phyloP scores from a whole-genome alignment of 2,797 vertebrate genomes.

The Parauchenoglanis ngamensis region DNA sequence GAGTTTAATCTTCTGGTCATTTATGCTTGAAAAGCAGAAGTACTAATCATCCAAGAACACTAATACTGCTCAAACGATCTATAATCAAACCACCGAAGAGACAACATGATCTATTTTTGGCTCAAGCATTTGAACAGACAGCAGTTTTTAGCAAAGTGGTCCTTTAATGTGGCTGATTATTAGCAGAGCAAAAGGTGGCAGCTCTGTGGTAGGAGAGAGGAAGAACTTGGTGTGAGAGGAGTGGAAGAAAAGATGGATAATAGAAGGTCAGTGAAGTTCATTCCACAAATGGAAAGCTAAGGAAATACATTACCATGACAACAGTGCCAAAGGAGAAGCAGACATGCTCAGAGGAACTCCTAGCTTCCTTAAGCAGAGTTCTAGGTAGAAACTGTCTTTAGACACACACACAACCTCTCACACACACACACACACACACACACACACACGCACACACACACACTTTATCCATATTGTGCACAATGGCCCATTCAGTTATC shows the following conservation, averaged over 20 bases:
- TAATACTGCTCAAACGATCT: background rate
- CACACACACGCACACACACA: background rate
- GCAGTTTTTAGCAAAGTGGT: background rate
- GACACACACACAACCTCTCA: background rate
- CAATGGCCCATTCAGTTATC: conserved; percentile 31
- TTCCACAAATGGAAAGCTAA: conserved; percentile 56
- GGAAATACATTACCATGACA: conserved; percentile 72
- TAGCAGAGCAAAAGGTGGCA: background rate
- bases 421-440: background rate
- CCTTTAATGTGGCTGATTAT: background rate
- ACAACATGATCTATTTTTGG: background rate
- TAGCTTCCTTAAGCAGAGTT: conserved; percentile 63
- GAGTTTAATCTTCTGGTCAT: background rate
- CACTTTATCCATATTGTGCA: conserved; percentile 19
- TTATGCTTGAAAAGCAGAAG: background rate
- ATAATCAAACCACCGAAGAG: background rate
- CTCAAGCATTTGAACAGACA: background rate
- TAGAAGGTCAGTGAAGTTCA: conserved; percentile 55
- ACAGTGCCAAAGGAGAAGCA: conserved; percentile 60
- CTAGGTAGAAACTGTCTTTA: conserved; percentile 49
- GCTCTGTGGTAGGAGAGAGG: conserved; percentile 32
- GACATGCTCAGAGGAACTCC: conserved; percentile 56
- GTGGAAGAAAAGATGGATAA: conserved; percentile 53
- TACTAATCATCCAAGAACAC: background rate
- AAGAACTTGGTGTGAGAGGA: conserved; percentile 37